These are phyloP conservation scores for Drosophila niveifrons DNA, from an alignment of 2,888 invertebrate species.

Conservation along the genomic window DNA sequence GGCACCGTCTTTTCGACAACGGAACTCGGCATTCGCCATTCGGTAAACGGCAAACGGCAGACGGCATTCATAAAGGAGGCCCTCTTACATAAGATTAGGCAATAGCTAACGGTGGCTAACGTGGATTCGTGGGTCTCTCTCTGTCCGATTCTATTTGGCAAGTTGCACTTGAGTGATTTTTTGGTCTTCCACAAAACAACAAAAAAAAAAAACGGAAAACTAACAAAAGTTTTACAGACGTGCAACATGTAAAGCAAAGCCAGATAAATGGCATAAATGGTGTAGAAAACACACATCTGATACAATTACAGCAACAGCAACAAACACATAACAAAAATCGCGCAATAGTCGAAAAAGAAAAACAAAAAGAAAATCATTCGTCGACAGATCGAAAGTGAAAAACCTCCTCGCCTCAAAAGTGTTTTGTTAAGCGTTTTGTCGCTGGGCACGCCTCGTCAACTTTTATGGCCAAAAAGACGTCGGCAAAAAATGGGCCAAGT, in stretches of 20 bases:
- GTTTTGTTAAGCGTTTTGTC: conserved; percentile 55
- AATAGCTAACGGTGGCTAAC: conserved; percentile 36
- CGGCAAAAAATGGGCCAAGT: conserved; percentile 69
- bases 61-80: conserved; percentile 58
- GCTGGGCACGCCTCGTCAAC: conserved; percentile 70
- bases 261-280: conserved; percentile 77
- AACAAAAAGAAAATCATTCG: conserved; percentile 35
- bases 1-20: conserved; percentile 12
- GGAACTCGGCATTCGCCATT: conserved; percentile 32
- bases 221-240: conserved; percentile 58
- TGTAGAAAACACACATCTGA: conserved; percentile 60
- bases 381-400: conserved; percentile 67
- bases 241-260: conserved; percentile 69
- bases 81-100: conserved; percentile 76
- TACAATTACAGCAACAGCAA: conserved; percentile 46
- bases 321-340: conserved; percentile 59
- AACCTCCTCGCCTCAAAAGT: conserved; percentile 10
- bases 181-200: conserved; percentile 60
- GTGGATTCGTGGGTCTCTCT: conserved; percentile 2
- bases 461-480: conserved; percentile 56
- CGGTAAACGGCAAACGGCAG: conserved; percentile 28
- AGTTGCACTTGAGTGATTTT: conserved; percentile 84
- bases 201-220: conserved; percentile 53
- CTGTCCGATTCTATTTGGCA: conserved; percentile 74
- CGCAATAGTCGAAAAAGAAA: conserved; percentile 59